Evolutionary conservation across 2,888 invertebrate species (phyloP).

Genomic region (Rhorus exstirpatorius): DNA sequence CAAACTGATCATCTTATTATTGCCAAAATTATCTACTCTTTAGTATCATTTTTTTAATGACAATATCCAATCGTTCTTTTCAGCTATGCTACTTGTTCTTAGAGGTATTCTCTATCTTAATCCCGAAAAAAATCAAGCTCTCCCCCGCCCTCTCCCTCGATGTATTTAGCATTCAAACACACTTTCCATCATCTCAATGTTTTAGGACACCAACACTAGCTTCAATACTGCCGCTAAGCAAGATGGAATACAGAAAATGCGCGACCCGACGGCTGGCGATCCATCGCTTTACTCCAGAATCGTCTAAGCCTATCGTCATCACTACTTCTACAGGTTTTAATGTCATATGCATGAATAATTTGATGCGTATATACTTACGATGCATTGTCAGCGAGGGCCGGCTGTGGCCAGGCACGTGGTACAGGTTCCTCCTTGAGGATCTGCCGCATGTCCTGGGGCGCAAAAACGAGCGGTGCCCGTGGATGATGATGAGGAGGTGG

Average conservation of each 20-base stretch:
- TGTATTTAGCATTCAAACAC: neutral
- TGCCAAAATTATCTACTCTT: too few species aligned
- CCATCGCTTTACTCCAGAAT: neutral
- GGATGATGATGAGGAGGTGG: constrained; percentile 85
- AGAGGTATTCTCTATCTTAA: neutral
- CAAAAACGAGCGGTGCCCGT: constrained; percentile 83
- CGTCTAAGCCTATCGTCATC: neutral
- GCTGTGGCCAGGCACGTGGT: constrained; percentile 84
- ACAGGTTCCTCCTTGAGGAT: constrained; percentile 85
- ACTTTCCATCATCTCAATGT: neutral
- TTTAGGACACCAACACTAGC: neutral
- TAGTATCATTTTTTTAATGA: neutral
- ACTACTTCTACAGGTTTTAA: neutral
- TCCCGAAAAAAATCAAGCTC: too few species aligned
- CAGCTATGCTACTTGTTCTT: too few species aligned
- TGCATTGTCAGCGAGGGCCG: constrained; percentile 84
- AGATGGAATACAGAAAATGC: constrained; percentile 35
- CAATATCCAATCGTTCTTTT: neutral
- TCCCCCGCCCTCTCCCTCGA: neutral
- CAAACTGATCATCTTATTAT: too few species aligned
- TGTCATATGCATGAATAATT: neutral
- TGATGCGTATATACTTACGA: constrained; percentile 78
- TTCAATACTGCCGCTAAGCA: neutral
- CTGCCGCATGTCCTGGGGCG: constrained; percentile 85
- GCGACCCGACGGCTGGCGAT: constrained; percentile 71